A percentile compares a stretch with the other conserved stretches of the same genome.
Evolutionary conservation across 2,797 vertebrate species (phyloP).

Genomic region (Cichlasoma orientale): DNA sequence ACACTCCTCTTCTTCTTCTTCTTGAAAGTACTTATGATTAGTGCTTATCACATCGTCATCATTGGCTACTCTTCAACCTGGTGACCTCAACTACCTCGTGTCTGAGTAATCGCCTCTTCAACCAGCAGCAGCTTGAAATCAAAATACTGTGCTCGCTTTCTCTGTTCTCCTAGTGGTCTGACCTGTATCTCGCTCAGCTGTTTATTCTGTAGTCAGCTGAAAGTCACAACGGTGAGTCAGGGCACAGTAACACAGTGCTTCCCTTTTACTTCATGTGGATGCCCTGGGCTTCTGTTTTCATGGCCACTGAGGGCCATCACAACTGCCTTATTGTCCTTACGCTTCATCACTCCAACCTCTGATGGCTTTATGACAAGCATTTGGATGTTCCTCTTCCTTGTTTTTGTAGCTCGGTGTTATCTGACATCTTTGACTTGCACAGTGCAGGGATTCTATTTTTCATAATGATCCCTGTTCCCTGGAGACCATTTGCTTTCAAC

Average conservation of each 20-base stretch:
- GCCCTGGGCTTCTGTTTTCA: neutral
- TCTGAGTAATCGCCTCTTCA: neutral
- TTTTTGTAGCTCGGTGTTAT: constrained; percentile 1
- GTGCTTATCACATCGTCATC: neutral
- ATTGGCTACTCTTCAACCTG: neutral
- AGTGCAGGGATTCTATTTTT: neutral
- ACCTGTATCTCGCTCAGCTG: neutral
- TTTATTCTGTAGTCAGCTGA: neutral
- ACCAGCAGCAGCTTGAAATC: neutral
- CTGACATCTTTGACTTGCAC: constrained; percentile 4
- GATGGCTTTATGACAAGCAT: neutral
- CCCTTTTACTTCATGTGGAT: neutral
- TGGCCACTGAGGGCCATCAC: constrained; percentile 1
- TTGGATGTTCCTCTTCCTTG: neutral
- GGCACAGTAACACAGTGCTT: neutral
- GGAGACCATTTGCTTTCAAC: constrained; percentile 3
- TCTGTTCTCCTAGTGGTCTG: neutral
- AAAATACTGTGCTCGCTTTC: neutral
- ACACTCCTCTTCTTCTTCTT: neutral
- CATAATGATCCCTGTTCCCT: constrained; percentile 3
- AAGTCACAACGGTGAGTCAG: neutral
- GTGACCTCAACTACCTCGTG: neutral
- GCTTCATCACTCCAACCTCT: neutral
- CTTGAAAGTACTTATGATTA: neutral
- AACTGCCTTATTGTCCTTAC: neutral